These are phyloP conservation scores for Parazoanthus atlanticus DNA, from an alignment of 92 coral and sea anemone genomes.

Conservation along the genomic window DNA sequence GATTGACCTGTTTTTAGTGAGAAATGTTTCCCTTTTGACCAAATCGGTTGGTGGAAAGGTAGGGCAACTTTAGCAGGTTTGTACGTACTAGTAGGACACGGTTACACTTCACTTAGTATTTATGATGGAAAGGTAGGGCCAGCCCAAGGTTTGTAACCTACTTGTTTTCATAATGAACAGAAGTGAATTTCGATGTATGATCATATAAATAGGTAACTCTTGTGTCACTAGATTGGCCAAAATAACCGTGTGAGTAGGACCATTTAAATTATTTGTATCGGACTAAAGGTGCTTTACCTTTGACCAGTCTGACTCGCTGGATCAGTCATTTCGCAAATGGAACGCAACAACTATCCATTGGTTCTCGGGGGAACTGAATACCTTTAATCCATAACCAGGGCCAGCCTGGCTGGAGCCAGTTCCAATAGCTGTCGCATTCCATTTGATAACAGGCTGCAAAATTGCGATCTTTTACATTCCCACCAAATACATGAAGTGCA, in stretches of 20 bases:
- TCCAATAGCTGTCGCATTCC: too few species aligned
- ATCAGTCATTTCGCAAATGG: too few species aligned
- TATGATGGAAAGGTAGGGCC: constrained; percentile 49
- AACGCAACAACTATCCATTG: too few species aligned
- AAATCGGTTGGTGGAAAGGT: constrained; percentile 55
- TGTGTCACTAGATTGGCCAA: not conserved
- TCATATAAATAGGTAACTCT: not conserved
- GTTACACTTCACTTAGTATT: constrained; percentile 1
- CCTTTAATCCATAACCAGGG: too few species aligned
- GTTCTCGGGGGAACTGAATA: too few species aligned
- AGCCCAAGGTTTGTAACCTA: constrained; percentile 39
- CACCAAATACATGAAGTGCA: not conserved
- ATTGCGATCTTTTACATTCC: too few species aligned
- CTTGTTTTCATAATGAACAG: constrained; percentile 11
- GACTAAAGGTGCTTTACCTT: too few species aligned
- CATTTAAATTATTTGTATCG: too few species aligned
- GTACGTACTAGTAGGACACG: constrained; percentile 10
- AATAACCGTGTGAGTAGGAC: not conserved
- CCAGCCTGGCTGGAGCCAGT: too few species aligned
- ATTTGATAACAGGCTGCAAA: too few species aligned
- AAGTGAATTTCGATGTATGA: not conserved
- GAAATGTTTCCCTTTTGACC: constrained; percentile 8
- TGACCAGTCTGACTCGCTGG: not conserved
- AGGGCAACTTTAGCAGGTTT: constrained; percentile 68
- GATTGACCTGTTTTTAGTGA: not conserved